Evolutionary conservation across 2,113 vertebrate genomes (phyloP), one percentile per base, ranked within the genome.

Genomic region (Centropristis striata): DNA sequence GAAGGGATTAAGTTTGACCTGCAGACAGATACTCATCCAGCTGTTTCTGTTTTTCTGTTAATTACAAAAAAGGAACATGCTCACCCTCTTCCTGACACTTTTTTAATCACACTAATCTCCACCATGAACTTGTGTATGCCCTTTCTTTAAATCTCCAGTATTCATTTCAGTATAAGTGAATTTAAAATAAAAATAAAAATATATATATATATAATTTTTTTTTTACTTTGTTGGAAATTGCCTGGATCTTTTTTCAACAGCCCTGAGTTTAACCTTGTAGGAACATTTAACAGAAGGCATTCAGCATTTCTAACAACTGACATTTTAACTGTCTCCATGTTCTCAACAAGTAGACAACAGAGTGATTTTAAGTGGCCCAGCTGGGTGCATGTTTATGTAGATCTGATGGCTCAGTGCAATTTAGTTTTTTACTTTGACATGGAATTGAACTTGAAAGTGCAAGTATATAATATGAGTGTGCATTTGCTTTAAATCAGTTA

Each of bases 31-130:
- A 76, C 66, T 41, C 36, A 67, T 71, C 79, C 74, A 86, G 86
- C 74, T 88, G 83, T 86, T 83, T 90, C 53, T 71, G 60, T 84
- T 80, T 71, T 69, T 73, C 49, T 47, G 18, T 68, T 82, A 20
- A 23, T 41, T 25, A 63, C 4, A 51, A 68, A 78, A 71, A 55
- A 32, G 47, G 23, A 23, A 14, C 39, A 61, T 68, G 54, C 49
- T 23, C 28, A 20, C 1, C 8, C 65, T 44, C 20, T 75, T 28
- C 44, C n/a, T 60, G 36, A 51, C 41, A 54, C 39, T 55, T 68
- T 67, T 64, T 74, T 42, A 57, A 20, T 10, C 20, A 4, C 68
- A 65, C 37, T 47, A 27, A 80, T 67, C 70, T 47, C 9, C 51
- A 67, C 23, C 12, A 44, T 12, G 49, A 78, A 36, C 42, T 9